Evolutionary conservation across 2,888 invertebrate species (phyloP).

Genomic region (Blomia tropicalis): DNA sequence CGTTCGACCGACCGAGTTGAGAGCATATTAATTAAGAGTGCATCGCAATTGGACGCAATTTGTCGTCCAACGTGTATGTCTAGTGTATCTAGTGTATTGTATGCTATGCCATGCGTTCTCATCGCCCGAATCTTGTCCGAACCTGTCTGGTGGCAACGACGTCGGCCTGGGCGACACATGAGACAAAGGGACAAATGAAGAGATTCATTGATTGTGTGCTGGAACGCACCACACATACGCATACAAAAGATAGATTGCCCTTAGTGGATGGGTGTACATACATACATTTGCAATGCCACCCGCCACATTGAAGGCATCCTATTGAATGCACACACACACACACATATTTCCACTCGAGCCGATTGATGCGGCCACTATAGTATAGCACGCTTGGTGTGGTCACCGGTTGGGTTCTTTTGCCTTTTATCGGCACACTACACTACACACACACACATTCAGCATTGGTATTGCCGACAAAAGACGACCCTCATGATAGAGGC

Average conservation of each 20-base stretch:
- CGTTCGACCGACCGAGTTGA: background rate
- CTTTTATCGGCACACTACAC: background rate
- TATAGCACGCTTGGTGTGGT: background rate
- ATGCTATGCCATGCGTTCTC: background rate
- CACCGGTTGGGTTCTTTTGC: background rate
- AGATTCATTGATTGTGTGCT: constrained; percentile 3
- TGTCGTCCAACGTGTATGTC: constrained; percentile 37
- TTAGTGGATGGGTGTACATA: background rate
- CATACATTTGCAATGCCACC: too few relatives aligned
- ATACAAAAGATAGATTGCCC: background rate
- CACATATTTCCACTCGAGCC: background rate
- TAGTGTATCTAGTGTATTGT: constrained; percentile 40
- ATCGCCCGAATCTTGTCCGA: constrained; percentile 42
- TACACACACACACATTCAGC: too few relatives aligned
- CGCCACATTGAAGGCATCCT: too few relatives aligned
- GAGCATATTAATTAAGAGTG: constrained; percentile 10
- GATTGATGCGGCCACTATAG: constrained; percentile 14
- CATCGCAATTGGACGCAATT: background rate
- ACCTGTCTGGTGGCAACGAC: constrained; percentile 43
- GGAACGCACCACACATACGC: too few relatives aligned
- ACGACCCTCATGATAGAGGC: too few relatives aligned
- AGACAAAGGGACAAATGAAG: constrained; percentile 5
- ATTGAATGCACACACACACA: background rate
- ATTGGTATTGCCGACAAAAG: too few relatives aligned
- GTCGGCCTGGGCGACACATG: background rate